Evolutionary conservation across 2,113 vertebrate genomes (phyloP).

Genomic region (Glaucomys volans): DNA sequence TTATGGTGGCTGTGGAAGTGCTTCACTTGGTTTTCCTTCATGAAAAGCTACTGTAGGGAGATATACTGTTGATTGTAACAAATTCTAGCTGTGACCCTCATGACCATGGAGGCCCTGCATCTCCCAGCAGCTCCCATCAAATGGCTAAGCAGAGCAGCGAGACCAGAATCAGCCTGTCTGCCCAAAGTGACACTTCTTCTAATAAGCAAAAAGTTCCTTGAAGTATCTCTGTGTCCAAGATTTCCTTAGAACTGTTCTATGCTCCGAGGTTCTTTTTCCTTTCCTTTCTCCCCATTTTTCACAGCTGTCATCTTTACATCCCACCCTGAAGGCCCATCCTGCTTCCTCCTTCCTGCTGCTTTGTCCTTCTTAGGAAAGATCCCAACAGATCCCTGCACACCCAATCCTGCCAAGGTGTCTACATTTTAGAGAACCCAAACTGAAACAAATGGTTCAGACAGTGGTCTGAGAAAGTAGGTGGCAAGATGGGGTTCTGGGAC

Average conservation of each 20-base stretch:
- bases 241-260: neutral
- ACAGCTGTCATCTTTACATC: neutral
- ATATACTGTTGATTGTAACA: neutral
- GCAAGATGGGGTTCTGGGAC: neutral
- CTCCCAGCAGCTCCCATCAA: neutral
- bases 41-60: neutral
- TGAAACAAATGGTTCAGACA: neutral
- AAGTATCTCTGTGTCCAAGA: neutral
- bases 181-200: neutral
- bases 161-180: neutral
- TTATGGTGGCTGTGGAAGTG: neutral
- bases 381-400: neutral
- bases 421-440: neutral
- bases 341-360: neutral
- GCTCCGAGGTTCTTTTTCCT: neutral
- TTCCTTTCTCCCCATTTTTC: neutral
- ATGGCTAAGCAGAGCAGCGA: neutral
- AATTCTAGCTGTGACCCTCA: neutral
- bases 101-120: rapidly evolving
- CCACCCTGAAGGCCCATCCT: neutral
- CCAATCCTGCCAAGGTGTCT: no score
- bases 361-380: neutral
- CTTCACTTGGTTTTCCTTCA: neutral
- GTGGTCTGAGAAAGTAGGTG: neutral
- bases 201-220: neutral